These are phyloP conservation scores for Cheumatopsyche charites DNA, from an alignment of 1,140 invertebrate genomes.

Conservation along the genomic window DNA sequence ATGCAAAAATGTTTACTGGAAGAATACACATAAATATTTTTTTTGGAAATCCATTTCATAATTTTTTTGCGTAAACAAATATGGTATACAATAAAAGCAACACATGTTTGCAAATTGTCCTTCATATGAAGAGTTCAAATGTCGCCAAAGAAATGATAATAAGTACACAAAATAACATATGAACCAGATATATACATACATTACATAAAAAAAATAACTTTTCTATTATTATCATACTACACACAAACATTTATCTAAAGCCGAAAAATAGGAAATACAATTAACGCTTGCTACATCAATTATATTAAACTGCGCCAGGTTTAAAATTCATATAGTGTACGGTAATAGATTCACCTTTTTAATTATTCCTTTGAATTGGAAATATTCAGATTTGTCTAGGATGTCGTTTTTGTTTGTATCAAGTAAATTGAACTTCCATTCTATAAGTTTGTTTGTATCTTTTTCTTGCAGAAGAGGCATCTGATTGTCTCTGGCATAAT, in stretches of 20 bases:
- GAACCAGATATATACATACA: neutral
- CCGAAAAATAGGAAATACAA: no score
- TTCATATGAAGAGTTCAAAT: constrained; percentile 30
- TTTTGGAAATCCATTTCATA: no score
- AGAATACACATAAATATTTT: no score
- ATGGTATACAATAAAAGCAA: neutral
- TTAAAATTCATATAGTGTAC: neutral
- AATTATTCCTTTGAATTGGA: constrained; percentile 77
- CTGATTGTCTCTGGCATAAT: constrained; percentile 66
- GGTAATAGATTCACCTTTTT: constrained; percentile 65
- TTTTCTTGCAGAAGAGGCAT: constrained; percentile 49
- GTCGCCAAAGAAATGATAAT: constrained; percentile 21
- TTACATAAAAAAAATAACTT: neutral
- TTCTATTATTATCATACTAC: constrained; percentile 2
- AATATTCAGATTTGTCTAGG: constrained; percentile 80
- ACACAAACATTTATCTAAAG: no score
- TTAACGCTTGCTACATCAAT: no score
- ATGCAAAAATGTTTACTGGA: no score
- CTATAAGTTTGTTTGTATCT: constrained; percentile 57
- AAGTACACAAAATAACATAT: neutral
- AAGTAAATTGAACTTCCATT: constrained; percentile 87
- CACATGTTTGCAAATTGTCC: constrained; percentile 3
- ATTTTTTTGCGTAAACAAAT: no score
- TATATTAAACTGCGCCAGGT: no score
- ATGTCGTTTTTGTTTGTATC: constrained; percentile 77